Evolutionary conservation across 2,113 vertebrate species (phyloP).

Genomic region (Excalfactoria chinensis): DNA sequence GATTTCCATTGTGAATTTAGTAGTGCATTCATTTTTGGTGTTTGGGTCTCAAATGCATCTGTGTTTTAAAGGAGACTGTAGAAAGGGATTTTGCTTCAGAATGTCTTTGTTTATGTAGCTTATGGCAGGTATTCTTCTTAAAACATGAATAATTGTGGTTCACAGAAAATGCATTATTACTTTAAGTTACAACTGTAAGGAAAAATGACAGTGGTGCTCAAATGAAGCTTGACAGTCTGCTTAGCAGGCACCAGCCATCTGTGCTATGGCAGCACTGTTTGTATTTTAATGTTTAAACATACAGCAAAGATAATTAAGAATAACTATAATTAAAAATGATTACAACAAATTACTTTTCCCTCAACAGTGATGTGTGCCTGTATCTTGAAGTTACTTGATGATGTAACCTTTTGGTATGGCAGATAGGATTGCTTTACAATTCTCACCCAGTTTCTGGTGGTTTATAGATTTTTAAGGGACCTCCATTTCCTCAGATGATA

Average conservation of each 20-base stretch:
- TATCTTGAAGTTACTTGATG: constrained; percentile 78
- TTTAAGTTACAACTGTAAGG: constrained; percentile 66
- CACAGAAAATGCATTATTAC: constrained; percentile 57
- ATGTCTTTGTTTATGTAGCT: background rate
- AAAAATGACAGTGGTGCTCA: constrained; percentile 71
- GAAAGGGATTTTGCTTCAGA: background rate
- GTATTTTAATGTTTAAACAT: constrained; percentile 85
- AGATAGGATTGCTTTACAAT: constrained; percentile 46
- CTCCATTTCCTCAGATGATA: background rate
- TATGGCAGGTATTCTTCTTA: constrained; percentile 15
- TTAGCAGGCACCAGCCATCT: constrained; percentile 80
- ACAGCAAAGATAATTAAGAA: constrained; percentile 87
- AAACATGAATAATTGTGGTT: constrained; percentile 38
- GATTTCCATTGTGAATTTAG: background rate
- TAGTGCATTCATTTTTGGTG: background rate
- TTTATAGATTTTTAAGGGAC: constrained; percentile 40
- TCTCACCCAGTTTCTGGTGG: constrained; percentile 54
- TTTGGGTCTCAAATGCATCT: background rate
- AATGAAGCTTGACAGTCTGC: constrained; percentile 76
- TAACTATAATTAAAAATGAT: constrained; percentile 88
- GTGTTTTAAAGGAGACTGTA: background rate
- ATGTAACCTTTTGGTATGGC: constrained; percentile 70
- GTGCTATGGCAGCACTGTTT: constrained; percentile 78
- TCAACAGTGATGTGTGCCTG: constrained; percentile 76
- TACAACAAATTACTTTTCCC: constrained; percentile 85